Conservation (phyloP, 2,113 vertebrate genomes). For the Erythrolamprus reginae region DNA sequence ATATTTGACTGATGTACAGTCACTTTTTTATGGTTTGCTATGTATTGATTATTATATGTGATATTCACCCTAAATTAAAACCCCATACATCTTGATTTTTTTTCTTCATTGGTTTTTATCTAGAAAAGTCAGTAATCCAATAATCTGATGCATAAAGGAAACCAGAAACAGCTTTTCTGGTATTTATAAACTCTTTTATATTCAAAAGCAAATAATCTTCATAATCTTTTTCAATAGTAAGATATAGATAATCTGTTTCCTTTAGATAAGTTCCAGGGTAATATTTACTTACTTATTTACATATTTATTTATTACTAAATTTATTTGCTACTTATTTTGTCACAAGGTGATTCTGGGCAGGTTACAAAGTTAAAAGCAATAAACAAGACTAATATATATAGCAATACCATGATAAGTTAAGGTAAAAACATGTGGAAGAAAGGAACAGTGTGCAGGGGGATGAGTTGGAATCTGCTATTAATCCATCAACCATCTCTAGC, state of each 20-base stretch:
- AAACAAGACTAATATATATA: neutral
- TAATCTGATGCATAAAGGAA: neutral
- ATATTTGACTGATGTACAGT: neutral
- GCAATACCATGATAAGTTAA: neutral
- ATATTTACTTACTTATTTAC: too few relatives aligned
- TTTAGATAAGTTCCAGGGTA: neutral
- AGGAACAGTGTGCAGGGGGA: neutral
- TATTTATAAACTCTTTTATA: neutral
- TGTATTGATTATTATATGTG: neutral
- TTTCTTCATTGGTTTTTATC: neutral
- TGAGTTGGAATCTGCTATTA: neutral
- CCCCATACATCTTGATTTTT: neutral
- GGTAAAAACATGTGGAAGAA: neutral
- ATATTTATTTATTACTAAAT: neutral
- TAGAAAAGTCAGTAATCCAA: neutral
- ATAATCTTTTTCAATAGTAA: neutral
- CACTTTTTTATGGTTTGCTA: neutral
- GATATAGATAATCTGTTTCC: neutral
- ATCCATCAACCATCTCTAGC: neutral
- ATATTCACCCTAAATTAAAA: neutral
- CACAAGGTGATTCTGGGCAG: neutral
- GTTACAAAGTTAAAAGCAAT: neutral
- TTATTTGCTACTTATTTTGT: neutral
- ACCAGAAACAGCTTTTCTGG: neutral
- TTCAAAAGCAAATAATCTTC: neutral